Conservation (phyloP, 2,888 invertebrate species). For the Caenorhabditis zanzibari region DNA sequence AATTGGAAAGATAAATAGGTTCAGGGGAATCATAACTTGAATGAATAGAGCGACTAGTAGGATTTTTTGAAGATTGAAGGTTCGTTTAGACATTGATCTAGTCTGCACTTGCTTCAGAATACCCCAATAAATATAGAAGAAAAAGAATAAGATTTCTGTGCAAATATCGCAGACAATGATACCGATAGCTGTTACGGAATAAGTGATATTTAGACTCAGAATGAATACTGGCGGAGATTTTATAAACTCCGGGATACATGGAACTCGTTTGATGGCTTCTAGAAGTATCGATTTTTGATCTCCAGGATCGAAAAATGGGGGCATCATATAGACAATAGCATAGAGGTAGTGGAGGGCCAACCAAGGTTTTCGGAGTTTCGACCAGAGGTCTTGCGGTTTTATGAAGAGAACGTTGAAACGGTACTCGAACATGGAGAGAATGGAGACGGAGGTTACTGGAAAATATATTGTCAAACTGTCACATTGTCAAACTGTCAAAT, state of each 20-base stretch:
- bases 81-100: conserved; percentile 23
- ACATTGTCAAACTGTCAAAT: not conserved
- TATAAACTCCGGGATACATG: conserved; percentile 31
- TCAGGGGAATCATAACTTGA: conserved; percentile 41
- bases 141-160: conserved; percentile 25
- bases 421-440: conserved; percentile 45
- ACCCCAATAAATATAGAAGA: conserved; percentile 19
- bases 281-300: conserved; percentile 7
- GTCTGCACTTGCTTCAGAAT: conserved; percentile 32
- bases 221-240: conserved; percentile 9
- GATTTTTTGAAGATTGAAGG: conserved; percentile 33
- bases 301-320: conserved; percentile 19
- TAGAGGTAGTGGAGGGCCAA: conserved; percentile 26
- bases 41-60: conserved; percentile 26
- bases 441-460: conserved; percentile 38
- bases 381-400: conserved; percentile 28
- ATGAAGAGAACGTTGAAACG: conserved; percentile 35
- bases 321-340: conserved; percentile 41
- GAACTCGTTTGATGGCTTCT: not conserved
- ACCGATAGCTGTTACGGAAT: not conserved
- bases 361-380: conserved; percentile 22
- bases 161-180: conserved; percentile 14
- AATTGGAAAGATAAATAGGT: conserved; percentile 41
- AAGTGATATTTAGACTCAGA: conserved; percentile 29
- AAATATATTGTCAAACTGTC: not conserved